Evolutionary conservation across 2,113 vertebrate genomes (phyloP).

Genomic region (Callospermophilus lateralis): DNA sequence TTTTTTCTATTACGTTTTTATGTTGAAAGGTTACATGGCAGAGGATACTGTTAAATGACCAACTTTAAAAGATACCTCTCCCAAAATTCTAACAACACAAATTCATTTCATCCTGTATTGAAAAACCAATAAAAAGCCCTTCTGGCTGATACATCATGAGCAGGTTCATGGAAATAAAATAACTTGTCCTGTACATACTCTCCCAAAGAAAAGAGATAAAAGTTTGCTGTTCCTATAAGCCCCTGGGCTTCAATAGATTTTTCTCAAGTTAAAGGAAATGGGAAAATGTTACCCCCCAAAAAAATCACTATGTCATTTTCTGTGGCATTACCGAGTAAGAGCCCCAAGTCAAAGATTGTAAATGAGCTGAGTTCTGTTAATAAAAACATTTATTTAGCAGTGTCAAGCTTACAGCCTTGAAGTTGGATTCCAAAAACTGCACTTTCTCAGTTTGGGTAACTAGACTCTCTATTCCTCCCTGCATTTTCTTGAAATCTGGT

Average conservation of each 20-base stretch:
- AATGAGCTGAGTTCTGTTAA: constrained; percentile 45
- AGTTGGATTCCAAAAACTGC: neutral
- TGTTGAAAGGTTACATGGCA: neutral
- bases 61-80: neutral
- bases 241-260: neutral
- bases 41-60: neutral
- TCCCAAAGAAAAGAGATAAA: constrained; percentile 58
- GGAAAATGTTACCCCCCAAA: neutral
- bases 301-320: constrained; percentile 18
- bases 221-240: neutral
- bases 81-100: constrained; percentile 60
- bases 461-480: neutral
- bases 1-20: neutral
- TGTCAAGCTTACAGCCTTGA: neutral
- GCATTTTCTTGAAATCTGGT: neutral
- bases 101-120: neutral
- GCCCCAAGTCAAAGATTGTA: constrained; percentile 20
- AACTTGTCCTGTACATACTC: neutral
- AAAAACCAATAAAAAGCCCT: neutral
- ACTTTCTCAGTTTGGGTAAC: neutral
- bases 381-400: neutral
- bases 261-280: constrained; percentile 35
- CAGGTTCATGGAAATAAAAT: neutral
- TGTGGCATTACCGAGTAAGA: constrained; percentile 22
- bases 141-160: constrained; percentile 33